These are phyloP conservation scores for Onychostruthus taczanowskii DNA, from an alignment of 2,113 vertebrate species.

Conservation along the genomic window DNA sequence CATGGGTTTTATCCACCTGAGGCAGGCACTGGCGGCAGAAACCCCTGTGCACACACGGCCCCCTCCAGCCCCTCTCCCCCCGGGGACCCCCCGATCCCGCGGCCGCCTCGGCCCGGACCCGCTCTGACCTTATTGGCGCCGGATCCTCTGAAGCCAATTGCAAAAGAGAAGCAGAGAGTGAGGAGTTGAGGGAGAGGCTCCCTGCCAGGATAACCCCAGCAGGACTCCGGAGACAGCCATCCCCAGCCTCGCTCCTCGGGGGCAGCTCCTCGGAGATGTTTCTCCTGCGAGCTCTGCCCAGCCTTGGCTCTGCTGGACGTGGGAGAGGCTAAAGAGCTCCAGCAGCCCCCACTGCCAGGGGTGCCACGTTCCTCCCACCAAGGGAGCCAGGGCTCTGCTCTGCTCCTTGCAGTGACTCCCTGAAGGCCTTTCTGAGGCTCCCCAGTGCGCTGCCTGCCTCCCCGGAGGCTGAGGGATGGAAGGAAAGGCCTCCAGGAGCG, in stretches of 20 bases:
- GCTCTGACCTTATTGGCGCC: slow-evolving; percentile 72
- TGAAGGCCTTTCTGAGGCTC: not conserved
- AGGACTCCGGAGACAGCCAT: not conserved
- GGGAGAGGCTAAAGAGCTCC: not conserved
- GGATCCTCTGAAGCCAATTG: slow-evolving; percentile 77
- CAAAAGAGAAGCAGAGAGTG: slow-evolving; percentile 78
- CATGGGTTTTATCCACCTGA: accelerated
- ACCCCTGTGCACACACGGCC: not conserved
- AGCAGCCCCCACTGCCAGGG: not conserved
- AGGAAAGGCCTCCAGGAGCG: not conserved
- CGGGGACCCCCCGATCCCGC: not conserved
- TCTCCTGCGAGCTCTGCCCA: not conserved
- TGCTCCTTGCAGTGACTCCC: not conserved
- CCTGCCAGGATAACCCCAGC: not conserved
- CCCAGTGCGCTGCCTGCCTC: not conserved
- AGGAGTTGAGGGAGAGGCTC: not conserved
- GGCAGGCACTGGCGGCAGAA: slow-evolving; percentile 39
- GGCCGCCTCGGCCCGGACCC: not conserved
- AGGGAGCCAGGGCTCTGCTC: not conserved
- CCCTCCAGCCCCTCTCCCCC: not conserved
- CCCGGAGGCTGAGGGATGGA: not conserved
- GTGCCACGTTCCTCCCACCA: not conserved
- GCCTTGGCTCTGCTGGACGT: not conserved
- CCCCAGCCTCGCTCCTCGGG: not conserved
- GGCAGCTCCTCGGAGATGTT: accelerated